Evolutionary conservation across 1,140 invertebrate genomes (phyloP).

Genomic region (Ladona fulva): DNA sequence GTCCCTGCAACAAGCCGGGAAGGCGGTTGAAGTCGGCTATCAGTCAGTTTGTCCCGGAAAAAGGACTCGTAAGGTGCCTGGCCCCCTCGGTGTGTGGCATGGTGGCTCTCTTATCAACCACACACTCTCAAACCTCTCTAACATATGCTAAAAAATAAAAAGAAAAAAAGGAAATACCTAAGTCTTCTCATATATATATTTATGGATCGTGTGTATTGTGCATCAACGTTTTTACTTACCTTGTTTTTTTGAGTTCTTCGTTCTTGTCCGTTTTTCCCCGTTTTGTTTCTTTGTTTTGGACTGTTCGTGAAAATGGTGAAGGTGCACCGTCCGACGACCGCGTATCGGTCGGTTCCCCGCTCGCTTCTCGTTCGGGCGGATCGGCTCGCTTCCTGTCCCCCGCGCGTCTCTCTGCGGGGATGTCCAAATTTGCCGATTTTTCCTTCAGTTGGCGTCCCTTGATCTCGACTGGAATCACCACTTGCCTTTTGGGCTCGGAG

Average conservation of each 20-base stretch:
- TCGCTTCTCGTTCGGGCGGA: no score
- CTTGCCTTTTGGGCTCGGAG: no score
- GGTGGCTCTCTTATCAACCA: slow-evolving; percentile 28
- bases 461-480: no score
- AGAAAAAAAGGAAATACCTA: background rate
- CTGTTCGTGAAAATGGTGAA: background rate
- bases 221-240: slow-evolving; percentile 11
- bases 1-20: background rate
- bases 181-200: background rate
- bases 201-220: slow-evolving; percentile 1
- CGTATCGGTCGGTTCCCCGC: no score
- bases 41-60: background rate
- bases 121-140: slow-evolving; percentile 28
- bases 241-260: slow-evolving; percentile 3
- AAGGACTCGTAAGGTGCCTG: slow-evolving; percentile 1
- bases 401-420: no score
- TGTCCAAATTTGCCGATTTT: no score
- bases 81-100: slow-evolving; percentile 18
- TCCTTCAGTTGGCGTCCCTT: no score
- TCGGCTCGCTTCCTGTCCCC: no score
- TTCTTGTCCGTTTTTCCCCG: background rate
- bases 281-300: slow-evolving; percentile 11
- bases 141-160: background rate
- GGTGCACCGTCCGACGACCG: background rate
- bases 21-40: background rate